Base-by-base conservation (phyloP, 2,797 vertebrate species). In the Melanotaenia boesemani region DNA sequence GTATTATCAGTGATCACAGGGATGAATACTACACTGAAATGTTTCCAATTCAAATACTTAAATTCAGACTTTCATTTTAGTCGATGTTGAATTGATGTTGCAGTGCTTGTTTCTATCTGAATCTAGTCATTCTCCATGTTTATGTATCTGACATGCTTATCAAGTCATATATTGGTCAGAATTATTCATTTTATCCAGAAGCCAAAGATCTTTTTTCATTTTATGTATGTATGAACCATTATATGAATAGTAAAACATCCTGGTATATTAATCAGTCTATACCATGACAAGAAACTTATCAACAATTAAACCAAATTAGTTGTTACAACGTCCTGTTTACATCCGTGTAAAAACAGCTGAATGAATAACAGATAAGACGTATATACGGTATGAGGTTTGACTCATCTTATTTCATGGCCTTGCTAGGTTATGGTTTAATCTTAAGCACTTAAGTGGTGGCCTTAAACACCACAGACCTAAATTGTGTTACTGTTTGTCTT, bases 1-100 rank as follows among this genome's bases (percentile, higher is more conserved):
- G 64, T 66, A 37, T 74, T 62, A 74, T 74, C 69, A 8, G 74
- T 61, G 52, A 86, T 77, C 67, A 70, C 30, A 34, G 71, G 68
- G 58, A 72, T 79, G 61, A 74, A 84, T 36, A 59, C 18, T 22
- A 52, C 46, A 32, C 32, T 62, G 15, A 68, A 63, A 70, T 74
- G 52, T 72, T 81, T 81, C 52, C 48, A 68, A 39, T 81, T 77
- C 30, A 74, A 61, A 81, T 18, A 26, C 64, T 1, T 52, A 18
- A 77, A 69, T 6, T 15, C 24, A 57, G 46, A 55, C 10, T 39
- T 28, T 67, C 15, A 24, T 76, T 72, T 36, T 2, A 37, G 8
- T 67, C 20, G 15, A 30, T 41, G 34, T 54, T 59, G 1, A 48
- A 70, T 18, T 55, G 24, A 58, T 37, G 61, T 59, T 46, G 7